Percentiles rank a stretch among this genome's conserved stretches.
These are phyloP conservation scores for Mesocentrotus franciscanus DNA, from an alignment of 53 echinoderm and acorn worm genomes.

Conservation along the genomic window DNA sequence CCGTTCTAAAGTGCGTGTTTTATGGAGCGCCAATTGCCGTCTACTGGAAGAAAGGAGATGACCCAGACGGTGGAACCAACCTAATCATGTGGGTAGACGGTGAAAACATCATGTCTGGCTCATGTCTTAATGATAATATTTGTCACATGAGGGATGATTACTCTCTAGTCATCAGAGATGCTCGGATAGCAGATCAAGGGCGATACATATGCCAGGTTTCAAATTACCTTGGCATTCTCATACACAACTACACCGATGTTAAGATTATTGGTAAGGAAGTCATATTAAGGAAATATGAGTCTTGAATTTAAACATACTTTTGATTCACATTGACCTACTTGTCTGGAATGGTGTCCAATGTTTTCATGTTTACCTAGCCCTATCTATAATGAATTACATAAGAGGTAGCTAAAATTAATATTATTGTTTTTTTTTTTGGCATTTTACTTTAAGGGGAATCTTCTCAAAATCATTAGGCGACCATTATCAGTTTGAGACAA, in stretches of 20 bases:
- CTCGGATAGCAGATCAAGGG: background rate
- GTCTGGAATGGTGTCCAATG: no score
- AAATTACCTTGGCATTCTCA: background rate
- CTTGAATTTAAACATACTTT: no score
- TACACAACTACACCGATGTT: background rate
- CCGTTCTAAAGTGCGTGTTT: background rate
- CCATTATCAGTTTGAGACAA: no score
- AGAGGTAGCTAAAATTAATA: no score
- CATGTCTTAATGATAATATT: background rate
- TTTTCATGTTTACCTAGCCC: no score
- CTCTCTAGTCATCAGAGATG: background rate
- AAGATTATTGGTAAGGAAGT: background rate
- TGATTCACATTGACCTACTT: no score
- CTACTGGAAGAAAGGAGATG: background rate
- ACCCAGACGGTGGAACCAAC: background rate
- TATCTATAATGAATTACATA: no score
- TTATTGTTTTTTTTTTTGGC: no score
- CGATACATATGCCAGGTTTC: slow-evolving; percentile 8
- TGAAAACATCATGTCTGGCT: background rate
- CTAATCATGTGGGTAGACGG: background rate
- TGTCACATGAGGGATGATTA: background rate
- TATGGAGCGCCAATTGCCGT: background rate
- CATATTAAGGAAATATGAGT: no score
- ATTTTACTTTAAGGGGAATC: no score
- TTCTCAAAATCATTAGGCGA: no score